Evolutionary conservation across 2,797 vertebrate species (phyloP), one percentile per base, ranked within the genome.

Genomic region (Bucorvus abyssinicus): DNA sequence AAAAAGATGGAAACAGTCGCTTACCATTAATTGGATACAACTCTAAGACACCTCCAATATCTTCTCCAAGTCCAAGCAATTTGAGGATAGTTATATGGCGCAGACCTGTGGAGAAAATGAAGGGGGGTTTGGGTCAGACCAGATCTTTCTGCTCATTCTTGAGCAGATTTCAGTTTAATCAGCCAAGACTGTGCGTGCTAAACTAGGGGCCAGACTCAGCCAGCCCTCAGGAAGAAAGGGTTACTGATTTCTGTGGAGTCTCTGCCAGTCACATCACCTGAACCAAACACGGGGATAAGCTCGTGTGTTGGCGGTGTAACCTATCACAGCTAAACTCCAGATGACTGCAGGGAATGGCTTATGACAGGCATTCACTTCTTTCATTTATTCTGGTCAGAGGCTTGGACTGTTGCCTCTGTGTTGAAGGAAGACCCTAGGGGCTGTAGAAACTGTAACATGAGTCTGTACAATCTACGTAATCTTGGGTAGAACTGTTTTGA

Each of bases 11-110:
- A 38, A 97, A 57, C 14, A 50, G 52, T 67, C 47, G 90, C 98
- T 99, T 97, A 99, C 99, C 99, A 21, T 99, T 99, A 94, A 99
- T 99, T 5, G 99, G 99, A 91, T 99, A 99, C 24, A 99, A 96
- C 91, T 99, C 99, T 98, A 99, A 95, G 88, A 99, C 98, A 71
- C 99, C 99, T 32, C 99, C 98, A 96, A 99, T 98, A 44, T 97
- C 94, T n/a, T 97, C 89, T 57, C 99, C 98, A 6, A 98, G 97
- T 9, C 99, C 99, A 63, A 99, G 97, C 97, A 99, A 94, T 97
- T 99, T 99, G 95, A 99, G 98, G 76, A 99, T 90, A 45, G 99
- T 99, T 84, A 99, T 98, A 94, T 99, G 99, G 55, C 99, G 98
- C 94, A 99, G 97, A 97, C 99, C 99, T 99, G 81, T 38, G 82